A percentile compares a stretch with the other conserved stretches of the same genome.
These are phyloP conservation scores for Lineus longissimus DNA, from an alignment of 1,140 invertebrate species.

Conservation along the genomic window DNA sequence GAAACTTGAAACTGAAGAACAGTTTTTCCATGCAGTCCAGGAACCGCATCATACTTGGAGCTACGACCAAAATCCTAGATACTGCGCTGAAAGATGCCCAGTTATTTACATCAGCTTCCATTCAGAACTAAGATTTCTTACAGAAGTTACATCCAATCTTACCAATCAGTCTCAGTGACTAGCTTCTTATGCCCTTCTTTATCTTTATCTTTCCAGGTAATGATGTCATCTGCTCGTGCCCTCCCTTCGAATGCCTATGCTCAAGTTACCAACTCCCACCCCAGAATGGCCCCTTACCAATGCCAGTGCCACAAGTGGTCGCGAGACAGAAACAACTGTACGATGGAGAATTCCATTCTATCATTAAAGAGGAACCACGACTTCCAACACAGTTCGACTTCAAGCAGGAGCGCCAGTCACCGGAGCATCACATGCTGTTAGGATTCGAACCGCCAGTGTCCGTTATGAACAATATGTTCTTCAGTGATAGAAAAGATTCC, in stretches of 20 bases:
- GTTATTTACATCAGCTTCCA: no score
- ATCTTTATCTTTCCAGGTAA: slow-evolving; percentile 28
- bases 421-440: not conserved
- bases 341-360: not conserved
- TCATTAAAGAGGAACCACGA: not conserved
- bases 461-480: no score
- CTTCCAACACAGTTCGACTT: not conserved
- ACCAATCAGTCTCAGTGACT: no score
- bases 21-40: no score
- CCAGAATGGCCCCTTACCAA: not conserved
- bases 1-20: no score
- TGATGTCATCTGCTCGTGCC: slow-evolving; percentile 50
- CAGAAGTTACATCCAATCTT: no score
- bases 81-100: no score
- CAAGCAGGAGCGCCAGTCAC: not conserved
- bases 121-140: no score
- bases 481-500: no score
- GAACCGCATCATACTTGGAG: no score
- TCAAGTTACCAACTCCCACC: slow-evolving; percentile 9
- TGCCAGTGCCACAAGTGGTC: not conserved
- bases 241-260: slow-evolving; percentile 53
- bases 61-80: no score
- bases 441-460: no score
- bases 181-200: not conserved
- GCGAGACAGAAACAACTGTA: not conserved